These are phyloP conservation scores for Stictonetta naevosa DNA, from an alignment of 2,113 vertebrate genomes.

Conservation along the genomic window DNA sequence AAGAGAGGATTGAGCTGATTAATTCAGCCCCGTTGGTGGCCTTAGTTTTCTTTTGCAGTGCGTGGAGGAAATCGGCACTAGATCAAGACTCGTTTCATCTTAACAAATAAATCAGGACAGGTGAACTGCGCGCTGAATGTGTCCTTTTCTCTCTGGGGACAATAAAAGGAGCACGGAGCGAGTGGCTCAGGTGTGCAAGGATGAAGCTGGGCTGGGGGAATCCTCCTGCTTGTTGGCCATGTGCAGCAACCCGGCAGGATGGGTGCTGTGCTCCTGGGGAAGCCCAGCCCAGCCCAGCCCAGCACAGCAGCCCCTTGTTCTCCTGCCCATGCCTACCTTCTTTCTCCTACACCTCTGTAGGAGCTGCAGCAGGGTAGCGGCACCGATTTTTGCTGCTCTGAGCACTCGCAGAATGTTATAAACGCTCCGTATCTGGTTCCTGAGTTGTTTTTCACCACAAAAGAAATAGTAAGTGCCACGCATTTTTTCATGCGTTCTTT, in stretches of 20 bases:
- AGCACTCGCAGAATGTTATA: neutral
- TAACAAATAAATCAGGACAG: neutral
- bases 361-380: neutral
- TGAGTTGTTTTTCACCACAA: neutral
- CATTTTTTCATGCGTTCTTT: neutral
- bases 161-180: neutral
- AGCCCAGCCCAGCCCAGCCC: neutral
- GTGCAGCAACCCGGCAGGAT: neutral
- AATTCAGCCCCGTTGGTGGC: neutral
- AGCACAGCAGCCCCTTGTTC: neutral
- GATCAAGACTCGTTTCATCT: neutral
- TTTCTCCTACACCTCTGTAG: accelerated
- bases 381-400: neutral
- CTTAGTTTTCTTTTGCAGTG: neutral
- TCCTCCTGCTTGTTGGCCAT: neutral
- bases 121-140: neutral
- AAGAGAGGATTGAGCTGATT: neutral
- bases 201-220: neutral
- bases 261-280: neutral
- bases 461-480: neutral
- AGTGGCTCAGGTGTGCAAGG: neutral
- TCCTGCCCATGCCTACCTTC: neutral
- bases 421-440: neutral
- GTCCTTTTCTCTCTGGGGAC: neutral
- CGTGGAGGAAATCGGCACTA: neutral